A percentile compares a stretch with the other conserved stretches of the same genome.
Conservation (phyloP, 1,140 invertebrate species). For the Bombus waltoni region DNA sequence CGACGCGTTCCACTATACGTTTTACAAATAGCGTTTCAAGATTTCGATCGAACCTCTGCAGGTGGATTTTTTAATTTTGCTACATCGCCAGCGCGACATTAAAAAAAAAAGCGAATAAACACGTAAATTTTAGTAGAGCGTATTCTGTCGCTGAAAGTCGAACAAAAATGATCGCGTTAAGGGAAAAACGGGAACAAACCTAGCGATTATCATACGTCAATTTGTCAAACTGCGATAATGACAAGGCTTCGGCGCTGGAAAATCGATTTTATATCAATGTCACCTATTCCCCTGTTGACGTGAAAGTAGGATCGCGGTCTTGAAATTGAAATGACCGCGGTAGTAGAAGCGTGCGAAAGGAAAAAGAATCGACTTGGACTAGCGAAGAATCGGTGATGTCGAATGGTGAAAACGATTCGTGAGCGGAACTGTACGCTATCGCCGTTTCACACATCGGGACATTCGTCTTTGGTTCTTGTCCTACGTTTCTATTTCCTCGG, state of each 20-base stretch:
- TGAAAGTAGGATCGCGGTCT: constrained; percentile 40
- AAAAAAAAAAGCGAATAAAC: too few relatives aligned
- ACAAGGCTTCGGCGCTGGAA: background rate
- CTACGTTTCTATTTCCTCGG: constrained; percentile 25
- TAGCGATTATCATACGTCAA: background rate
- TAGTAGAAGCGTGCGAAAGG: background rate
- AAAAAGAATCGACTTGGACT: constrained; percentile 45
- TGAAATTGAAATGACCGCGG: constrained; percentile 50
- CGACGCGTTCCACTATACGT: constrained; percentile 4
- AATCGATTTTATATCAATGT: constrained; percentile 27
- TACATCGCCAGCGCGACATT: too few relatives aligned
- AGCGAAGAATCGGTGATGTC: constrained; percentile 27
- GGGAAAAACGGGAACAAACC: background rate
- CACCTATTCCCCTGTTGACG: constrained; percentile 18
- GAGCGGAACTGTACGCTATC: background rate
- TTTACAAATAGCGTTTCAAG: background rate
- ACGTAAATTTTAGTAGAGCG: too few relatives aligned
- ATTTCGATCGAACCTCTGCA: background rate
- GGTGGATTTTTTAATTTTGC: background rate
- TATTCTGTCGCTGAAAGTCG: too few relatives aligned
- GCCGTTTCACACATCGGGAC: constrained; percentile 15
- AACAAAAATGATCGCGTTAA: background rate
- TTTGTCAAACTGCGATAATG: background rate
- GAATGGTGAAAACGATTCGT: constrained; percentile 11
- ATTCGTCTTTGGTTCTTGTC: constrained; percentile 15